Evolutionary conservation across 2,113 vertebrate genomes (phyloP), one percentile per base, ranked within the genome.

Genomic region (Cyprinodon variegatus): DNA sequence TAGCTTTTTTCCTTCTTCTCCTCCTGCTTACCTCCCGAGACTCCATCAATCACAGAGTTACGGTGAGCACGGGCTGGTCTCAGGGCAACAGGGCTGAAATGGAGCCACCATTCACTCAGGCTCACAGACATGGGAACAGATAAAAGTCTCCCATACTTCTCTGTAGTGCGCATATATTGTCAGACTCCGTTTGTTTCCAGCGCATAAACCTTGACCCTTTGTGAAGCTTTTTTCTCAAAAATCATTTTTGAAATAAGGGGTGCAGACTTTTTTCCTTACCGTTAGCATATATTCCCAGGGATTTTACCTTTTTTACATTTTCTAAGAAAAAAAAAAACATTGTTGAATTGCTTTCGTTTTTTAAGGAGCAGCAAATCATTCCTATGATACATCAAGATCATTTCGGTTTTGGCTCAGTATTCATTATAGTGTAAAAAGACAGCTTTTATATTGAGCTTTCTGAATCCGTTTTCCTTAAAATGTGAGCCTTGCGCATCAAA

Each of bases 41-140:
- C 70, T 70, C 74, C 77, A 78, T 88, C 86, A 78, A 80, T 91
- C 90, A 89, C 50, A 1, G 66, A 76, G 71, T 40, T 65, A 65
- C 78, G 48, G 77, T 14, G 50, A 71, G 79, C 77, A 61, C 53
- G 77, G 82, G 79, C 13, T 43, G 5, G 65, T 84, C 76, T 80
- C 71, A 41, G 70, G 74, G 76, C 80, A 78, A 77, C 66, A 29
- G 74, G 77, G 63, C 68, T 71, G 70, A 81, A 84, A 86, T 72
- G 78, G 78, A 87, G 78, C 73, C 62, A 69, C 85, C 22, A 36
- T 85, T 90, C 65, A 70, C 68, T 81, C 17, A 68, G 70, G 22
- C 40, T 9, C 17, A 8, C 41, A 72, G 69, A 72, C 38, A 41
- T 13, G 57, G 66, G 62, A 78, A 45, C 72, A 83, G 77, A 83